These are phyloP conservation scores for Cromileptes altivelis DNA, from an alignment of 2,113 vertebrate species.

Conservation along the genomic window DNA sequence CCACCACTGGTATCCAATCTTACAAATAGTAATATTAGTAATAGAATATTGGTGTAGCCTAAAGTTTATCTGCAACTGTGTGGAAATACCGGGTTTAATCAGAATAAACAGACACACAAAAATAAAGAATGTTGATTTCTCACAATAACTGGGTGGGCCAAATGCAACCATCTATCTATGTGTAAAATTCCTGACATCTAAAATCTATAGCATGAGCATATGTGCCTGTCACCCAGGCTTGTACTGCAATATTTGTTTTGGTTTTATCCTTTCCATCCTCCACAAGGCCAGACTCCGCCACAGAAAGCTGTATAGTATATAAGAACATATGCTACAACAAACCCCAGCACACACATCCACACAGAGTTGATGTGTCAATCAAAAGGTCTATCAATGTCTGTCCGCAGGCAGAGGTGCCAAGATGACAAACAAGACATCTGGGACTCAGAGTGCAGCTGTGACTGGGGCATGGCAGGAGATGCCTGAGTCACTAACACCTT, in stretches of 20 bases:
- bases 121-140: no score
- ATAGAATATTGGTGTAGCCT: no score
- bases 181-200: no score
- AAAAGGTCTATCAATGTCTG: constrained; percentile 79
- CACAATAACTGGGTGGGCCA: background rate
- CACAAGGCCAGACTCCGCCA: background rate
- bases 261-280: constrained; percentile 3
- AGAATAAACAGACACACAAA: no score
- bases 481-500: constrained; percentile 74
- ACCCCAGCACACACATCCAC: constrained; percentile 45
- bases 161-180: background rate
- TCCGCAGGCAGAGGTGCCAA: constrained; percentile 74
- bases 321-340: constrained; percentile 53
- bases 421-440: constrained; percentile 82
- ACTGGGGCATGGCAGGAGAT: constrained; percentile 66
- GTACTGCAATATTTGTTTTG: background rate
- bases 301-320: constrained; percentile 10
- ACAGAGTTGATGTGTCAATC: constrained; percentile 77
- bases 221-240: background rate
- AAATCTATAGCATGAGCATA: background rate
- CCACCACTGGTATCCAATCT: no score
- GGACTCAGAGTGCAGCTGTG: constrained; percentile 73
- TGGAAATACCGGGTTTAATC: no score
- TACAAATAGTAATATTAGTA: no score
- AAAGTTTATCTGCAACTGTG: no score